These are phyloP conservation scores for Cydia pomonella DNA, from an alignment of 1,140 invertebrate species.

Conservation along the genomic window DNA sequence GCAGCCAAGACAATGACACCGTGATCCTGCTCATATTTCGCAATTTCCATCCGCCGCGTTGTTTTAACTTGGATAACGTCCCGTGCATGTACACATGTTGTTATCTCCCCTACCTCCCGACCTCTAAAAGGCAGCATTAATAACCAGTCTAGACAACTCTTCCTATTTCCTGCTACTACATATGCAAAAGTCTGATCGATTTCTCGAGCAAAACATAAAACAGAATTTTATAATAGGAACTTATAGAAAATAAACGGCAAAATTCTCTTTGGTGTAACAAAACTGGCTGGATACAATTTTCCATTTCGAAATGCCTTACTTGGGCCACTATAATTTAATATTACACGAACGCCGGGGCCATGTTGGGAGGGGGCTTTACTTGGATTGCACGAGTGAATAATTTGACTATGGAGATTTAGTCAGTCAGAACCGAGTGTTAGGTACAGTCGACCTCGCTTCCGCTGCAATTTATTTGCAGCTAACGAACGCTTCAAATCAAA, in stretches of 20 bases:
- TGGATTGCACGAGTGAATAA: conserved; percentile 76
- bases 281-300: conserved; percentile 73
- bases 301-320: conserved; percentile 75
- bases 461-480: conserved; percentile 64
- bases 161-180: conserved; percentile 5
- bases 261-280: conserved; percentile 59
- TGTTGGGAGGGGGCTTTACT: conserved; percentile 64
- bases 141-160: conserved; percentile 52
- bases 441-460: conserved; percentile 50
- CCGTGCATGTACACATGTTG: conserved; percentile 49
- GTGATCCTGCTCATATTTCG: conserved; percentile 59
- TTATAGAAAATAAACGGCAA: conserved; percentile 63
- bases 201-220: conserved; percentile 45
- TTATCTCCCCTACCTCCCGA: conserved; percentile 43
- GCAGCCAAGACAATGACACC: conserved; percentile 50
- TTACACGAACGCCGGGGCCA: conserved; percentile 62
- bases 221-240: conserved; percentile 63
- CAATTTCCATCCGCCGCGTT: conserved; percentile 48
- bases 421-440: conserved; percentile 47
- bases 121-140: conserved; percentile 51
- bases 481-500: conserved; percentile 53
- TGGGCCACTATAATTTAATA: conserved; percentile 76
- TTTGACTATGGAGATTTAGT: conserved; percentile 74
- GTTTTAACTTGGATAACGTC: conserved; percentile 49
- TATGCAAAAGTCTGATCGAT: conserved; percentile 40